phyloP scores from a whole-genome alignment of 2,113 vertebrate genomes.

The Platichthys flesus region DNA sequence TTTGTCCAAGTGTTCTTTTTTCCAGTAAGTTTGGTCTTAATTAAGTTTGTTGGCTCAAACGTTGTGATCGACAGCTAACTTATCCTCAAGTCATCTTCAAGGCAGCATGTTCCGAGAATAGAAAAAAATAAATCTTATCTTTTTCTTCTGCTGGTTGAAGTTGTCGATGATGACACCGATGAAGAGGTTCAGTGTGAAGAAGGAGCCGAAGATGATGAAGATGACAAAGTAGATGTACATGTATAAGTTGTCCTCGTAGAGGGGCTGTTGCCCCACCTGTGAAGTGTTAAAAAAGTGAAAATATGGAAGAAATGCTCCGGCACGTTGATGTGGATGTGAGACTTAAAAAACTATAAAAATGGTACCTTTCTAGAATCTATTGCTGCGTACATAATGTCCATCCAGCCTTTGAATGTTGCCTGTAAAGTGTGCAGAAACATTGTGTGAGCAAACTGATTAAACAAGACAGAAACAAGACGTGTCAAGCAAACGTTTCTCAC shows the following conservation, averaged over 20 bases:
- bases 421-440: constrained; percentile 60
- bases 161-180: constrained; percentile 99
- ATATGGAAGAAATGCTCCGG: background rate
- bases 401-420: constrained; percentile 99
- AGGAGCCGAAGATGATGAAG: constrained; percentile 99
- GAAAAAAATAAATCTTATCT: constrained; percentile 87
- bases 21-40: too few relatives aligned
- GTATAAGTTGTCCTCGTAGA: constrained; percentile 97
- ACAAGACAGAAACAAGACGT: background rate
- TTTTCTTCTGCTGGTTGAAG: constrained; percentile 99
- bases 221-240: constrained; percentile 99
- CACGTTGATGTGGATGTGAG: background rate
- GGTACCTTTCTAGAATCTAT: constrained; percentile 95
- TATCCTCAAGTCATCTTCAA: background rate
- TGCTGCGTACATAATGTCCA: constrained; percentile 99
- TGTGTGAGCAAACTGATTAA: constrained; percentile 11
- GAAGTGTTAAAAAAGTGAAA: constrained; percentile 15
- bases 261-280: constrained; percentile 89
- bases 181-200: constrained; percentile 98
- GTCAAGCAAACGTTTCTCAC: constrained; percentile 77
- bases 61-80: background rate
- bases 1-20: too few relatives aligned
- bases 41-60: too few relatives aligned
- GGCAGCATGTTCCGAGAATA: background rate
- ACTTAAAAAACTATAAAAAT: background rate